Evolutionary conservation across 2,888 invertebrate species (phyloP).

Genomic region (Odontocolon sp.): DNA sequence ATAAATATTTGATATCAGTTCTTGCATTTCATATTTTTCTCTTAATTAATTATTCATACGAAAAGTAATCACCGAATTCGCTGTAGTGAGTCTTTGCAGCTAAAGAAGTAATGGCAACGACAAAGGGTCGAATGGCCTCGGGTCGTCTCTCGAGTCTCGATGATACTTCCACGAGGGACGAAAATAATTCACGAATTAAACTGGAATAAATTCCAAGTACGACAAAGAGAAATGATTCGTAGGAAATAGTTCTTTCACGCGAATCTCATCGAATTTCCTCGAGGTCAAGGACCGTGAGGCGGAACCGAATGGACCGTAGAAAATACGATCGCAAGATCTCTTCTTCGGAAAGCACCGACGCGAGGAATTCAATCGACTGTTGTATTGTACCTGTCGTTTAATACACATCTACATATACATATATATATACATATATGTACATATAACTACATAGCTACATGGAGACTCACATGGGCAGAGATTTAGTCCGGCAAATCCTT

Average conservation of each 20-base stretch:
- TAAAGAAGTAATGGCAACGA: too few species aligned
- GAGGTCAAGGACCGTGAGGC: background rate
- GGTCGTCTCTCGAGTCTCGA: too few species aligned
- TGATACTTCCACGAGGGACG: too few species aligned
- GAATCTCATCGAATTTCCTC: constrained; percentile 1
- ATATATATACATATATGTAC: background rate
- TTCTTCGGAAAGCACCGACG: background rate
- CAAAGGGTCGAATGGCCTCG: too few species aligned
- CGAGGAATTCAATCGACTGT: background rate
- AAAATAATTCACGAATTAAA: too few species aligned
- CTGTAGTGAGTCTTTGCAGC: too few species aligned
- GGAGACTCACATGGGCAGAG: constrained; percentile 80
- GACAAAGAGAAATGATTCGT: background rate
- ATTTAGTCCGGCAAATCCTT: constrained; percentile 82
- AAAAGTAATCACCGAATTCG: too few species aligned
- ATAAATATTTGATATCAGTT: too few species aligned
- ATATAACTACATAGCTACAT: background rate
- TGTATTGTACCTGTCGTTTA: background rate
- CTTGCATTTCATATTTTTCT: too few species aligned
- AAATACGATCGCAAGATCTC: background rate
- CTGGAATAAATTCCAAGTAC: background rate
- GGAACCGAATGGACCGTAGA: background rate
- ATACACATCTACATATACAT: background rate
- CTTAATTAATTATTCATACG: too few species aligned
- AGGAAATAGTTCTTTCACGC: background rate